Conservation (phyloP, 2,113 vertebrate genomes). For the Rhinolophus sinicus region DNA sequence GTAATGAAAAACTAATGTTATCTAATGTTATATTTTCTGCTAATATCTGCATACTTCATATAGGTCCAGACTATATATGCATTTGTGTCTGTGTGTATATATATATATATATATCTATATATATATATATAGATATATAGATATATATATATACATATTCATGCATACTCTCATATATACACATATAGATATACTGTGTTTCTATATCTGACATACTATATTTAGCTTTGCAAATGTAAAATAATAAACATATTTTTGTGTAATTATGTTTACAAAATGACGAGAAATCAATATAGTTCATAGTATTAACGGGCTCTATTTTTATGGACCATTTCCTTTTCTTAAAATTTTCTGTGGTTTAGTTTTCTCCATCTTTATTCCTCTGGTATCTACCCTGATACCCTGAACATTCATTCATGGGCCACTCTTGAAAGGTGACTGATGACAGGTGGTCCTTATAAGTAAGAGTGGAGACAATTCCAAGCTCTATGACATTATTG, state of each 20-base stretch:
- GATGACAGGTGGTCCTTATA: background rate
- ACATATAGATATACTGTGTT: background rate
- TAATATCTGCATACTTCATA: background rate
- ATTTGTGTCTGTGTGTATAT: background rate
- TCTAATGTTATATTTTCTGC: background rate
- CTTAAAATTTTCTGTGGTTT: conserved; percentile 9
- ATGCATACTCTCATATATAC: background rate
- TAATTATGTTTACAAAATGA: conserved; percentile 22
- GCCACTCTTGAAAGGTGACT: background rate
- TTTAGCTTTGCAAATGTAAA: background rate
- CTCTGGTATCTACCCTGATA: background rate
- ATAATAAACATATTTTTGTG: background rate
- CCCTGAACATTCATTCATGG: background rate
- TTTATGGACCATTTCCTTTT: conserved; percentile 10
- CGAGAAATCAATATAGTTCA: background rate
- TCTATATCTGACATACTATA: background rate
- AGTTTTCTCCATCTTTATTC: conserved; percentile 1
- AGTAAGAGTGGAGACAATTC: background rate
- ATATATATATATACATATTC: background rate
- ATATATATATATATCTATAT: background rate
- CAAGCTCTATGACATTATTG: background rate
- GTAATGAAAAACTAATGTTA: background rate
- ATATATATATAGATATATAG: no score
- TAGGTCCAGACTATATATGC: background rate
- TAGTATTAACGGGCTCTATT: background rate